phyloP scores from a whole-genome alignment of 2,797 vertebrate genomes.

The Hippoglossus hippoglossus region DNA sequence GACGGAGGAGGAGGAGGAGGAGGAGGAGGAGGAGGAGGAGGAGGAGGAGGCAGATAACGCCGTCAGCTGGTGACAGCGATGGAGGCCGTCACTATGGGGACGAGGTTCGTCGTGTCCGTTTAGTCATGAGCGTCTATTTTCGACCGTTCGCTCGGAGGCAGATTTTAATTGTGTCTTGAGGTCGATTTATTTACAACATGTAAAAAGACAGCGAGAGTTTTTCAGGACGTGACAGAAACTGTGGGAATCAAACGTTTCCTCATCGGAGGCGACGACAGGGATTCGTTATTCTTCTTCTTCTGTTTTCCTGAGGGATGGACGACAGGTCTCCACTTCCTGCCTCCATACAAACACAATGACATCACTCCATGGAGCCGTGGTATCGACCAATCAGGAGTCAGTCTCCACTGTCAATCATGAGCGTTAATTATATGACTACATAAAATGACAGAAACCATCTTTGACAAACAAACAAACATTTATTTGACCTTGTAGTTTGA shows the following conservation, averaged over 20 bases:
- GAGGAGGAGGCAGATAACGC: constrained; percentile 26
- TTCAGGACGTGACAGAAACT: constrained; percentile 37
- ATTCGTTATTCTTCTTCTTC: no score
- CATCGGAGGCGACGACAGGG: neutral
- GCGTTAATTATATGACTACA: no score
- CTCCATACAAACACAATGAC: no score
- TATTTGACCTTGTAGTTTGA: no score
- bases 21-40: constrained; percentile 13
- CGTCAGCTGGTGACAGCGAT: constrained; percentile 54
- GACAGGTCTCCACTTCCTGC: no score
- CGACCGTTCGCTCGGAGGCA: constrained; percentile 35
- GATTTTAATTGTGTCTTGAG: constrained; percentile 68
- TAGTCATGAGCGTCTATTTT: constrained; percentile 58
- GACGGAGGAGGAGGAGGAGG: constrained; percentile 23
- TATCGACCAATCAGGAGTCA: no score
- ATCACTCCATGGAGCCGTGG: no score
- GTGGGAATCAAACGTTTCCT: constrained; percentile 40
- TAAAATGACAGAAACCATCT: no score
- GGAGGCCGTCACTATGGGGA: constrained; percentile 23
- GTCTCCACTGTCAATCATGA: no score
- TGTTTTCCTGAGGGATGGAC: no score
- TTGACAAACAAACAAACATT: neutral
- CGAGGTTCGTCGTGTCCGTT: constrained; percentile 33
- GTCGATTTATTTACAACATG: constrained; percentile 56
- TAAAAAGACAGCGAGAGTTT: constrained; percentile 26